Percentiles rank a stretch among this genome's conserved stretches.
These are phyloP conservation scores for Cataglyphis altisquamis DNA, from an alignment of 2,888 invertebrate species.

Conservation along the genomic window DNA sequence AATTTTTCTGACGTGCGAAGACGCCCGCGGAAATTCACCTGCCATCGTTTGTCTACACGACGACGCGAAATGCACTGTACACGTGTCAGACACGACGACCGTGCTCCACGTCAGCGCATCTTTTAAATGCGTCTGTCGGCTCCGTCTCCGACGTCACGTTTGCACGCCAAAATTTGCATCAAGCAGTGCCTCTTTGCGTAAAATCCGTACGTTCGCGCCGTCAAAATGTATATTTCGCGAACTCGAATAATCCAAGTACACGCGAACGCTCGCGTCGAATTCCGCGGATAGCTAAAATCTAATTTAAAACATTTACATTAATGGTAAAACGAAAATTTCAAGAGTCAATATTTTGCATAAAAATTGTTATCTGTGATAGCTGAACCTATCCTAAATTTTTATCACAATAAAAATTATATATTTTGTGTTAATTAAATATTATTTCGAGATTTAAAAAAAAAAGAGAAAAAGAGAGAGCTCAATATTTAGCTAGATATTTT, in stretches of 20 bases:
- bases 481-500: no score
- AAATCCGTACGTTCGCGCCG: conserved; percentile 8
- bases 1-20: conserved; percentile 48
- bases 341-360: neutral
- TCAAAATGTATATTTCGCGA: neutral
- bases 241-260: neutral
- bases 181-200: neutral
- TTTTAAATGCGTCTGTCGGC: conserved; percentile 39
- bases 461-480: neutral
- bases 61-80: conserved; percentile 28
- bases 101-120: conserved; percentile 7
- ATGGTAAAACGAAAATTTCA: neutral
- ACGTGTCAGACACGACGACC: conserved; percentile 38
- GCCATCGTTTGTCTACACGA: conserved; percentile 49
- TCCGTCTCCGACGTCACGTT: conserved; percentile 15
- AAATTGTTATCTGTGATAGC: neutral
- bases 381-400: neutral
- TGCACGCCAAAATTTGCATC: conserved; percentile 20
- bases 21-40: conserved; percentile 30
- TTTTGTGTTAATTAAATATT: neutral
- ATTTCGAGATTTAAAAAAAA: neutral
- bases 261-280: neutral
- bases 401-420: neutral
- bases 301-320: conserved; percentile 1
- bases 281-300: neutral